Percentiles rank a stretch among this genome's conserved stretches.
Evolutionary conservation across 2,113 vertebrate genomes (phyloP).

Genomic region (Python bivittatus): DNA sequence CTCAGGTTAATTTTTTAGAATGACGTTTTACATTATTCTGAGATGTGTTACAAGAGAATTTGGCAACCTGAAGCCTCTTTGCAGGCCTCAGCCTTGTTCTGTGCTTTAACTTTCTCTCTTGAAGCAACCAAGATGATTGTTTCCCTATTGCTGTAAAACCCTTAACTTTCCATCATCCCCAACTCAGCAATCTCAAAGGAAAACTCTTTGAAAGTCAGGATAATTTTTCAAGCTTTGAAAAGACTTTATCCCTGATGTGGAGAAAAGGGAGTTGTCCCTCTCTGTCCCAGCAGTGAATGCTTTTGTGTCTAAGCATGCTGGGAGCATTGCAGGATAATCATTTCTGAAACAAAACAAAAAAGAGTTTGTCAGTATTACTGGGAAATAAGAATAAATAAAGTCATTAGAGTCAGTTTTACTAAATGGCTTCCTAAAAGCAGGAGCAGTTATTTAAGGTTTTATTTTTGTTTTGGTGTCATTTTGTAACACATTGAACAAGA

Average conservation of each 20-base stretch:
- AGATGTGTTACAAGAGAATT: not conserved
- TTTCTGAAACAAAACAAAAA: not conserved
- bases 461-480: not conserved
- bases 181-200: not conserved
- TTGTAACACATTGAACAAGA: not conserved
- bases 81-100: not conserved
- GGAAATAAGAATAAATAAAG: not conserved
- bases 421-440: not conserved
- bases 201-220: not conserved
- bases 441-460: not conserved
- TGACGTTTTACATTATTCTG: not conserved
- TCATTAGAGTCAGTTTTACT: not conserved
- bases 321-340: not conserved
- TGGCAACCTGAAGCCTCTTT: not conserved
- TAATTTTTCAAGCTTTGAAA: not conserved
- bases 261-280: not conserved
- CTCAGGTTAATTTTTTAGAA: accelerated
- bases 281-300: not conserved
- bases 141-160: not conserved
- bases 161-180: not conserved
- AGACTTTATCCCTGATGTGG: not conserved
- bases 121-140: not conserved
- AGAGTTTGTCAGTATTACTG: accelerated
- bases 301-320: not conserved
- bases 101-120: too few species aligned